Conservation (phyloP, 2,113 vertebrate species). For the Clarias gariepinus region DNA sequence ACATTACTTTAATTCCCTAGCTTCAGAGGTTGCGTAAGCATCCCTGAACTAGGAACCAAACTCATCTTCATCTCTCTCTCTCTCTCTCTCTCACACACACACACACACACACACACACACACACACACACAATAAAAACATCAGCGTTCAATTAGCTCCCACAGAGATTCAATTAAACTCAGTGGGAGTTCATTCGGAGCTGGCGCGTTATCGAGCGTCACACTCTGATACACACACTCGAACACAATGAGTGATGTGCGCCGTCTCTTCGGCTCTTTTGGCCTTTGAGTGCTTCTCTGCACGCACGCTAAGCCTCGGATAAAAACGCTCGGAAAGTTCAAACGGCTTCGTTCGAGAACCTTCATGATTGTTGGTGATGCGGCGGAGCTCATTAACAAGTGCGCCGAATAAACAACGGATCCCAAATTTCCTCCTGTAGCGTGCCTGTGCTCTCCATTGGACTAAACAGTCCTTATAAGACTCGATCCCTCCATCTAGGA, state of each 20-base stretch:
- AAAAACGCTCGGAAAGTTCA: neutral
- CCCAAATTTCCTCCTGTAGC: neutral
- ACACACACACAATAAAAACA: slow-evolving; percentile 17
- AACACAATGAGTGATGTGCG: slow-evolving; percentile 5
- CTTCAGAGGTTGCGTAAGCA: neutral
- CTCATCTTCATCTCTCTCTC: neutral
- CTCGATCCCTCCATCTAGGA: no score
- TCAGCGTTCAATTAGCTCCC: slow-evolving; percentile 32
- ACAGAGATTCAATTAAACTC: slow-evolving; percentile 32
- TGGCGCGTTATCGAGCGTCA: neutral
- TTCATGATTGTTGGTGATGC: neutral
- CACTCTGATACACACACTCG: slow-evolving; percentile 17
- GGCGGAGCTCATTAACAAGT: neutral
- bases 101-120: neutral
- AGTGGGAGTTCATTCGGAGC: slow-evolving; percentile 20
- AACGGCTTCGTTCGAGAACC: neutral
- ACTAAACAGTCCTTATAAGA: neutral
- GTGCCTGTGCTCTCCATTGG: neutral
- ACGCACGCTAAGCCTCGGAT: neutral
- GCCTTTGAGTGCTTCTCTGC: neutral
- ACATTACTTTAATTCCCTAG: neutral
- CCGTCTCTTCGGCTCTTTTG: neutral
- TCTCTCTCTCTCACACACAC: neutral
- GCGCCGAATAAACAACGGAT: neutral
- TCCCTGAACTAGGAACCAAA: neutral